Conservation (phyloP, 2,888 invertebrate species). For the Drosophila lacicola region DNA sequence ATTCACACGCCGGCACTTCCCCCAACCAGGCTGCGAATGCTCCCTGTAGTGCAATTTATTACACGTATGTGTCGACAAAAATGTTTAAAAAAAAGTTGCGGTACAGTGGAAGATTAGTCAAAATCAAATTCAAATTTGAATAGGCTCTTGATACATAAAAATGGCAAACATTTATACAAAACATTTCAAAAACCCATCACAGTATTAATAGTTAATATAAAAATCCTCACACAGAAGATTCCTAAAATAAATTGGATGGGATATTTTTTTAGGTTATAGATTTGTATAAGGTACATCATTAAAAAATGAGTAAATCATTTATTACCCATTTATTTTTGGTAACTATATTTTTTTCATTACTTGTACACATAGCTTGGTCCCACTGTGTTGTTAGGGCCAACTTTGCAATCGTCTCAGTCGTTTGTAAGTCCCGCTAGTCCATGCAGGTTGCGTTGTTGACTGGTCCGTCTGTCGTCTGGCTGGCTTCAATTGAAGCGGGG, state of each 20-base stretch:
- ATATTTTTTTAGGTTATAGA: too few species aligned
- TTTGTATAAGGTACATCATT: too few species aligned
- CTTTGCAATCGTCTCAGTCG: slow-evolving; percentile 36
- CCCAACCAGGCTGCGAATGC: slow-evolving; percentile 25
- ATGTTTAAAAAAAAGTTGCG: slow-evolving; percentile 6
- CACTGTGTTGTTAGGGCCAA: slow-evolving; percentile 29
- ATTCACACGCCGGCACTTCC: slow-evolving; percentile 73
- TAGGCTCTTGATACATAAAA: too few species aligned
- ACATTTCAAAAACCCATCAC: too few species aligned
- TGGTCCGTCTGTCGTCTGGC: slow-evolving; percentile 53
- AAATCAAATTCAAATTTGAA: not conserved
- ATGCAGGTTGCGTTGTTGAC: slow-evolving; percentile 71
- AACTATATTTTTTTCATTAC: not conserved
- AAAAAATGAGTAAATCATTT: not conserved
- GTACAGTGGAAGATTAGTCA: slow-evolving; percentile 20
- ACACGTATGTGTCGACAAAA: slow-evolving; percentile 54
- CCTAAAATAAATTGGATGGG: too few species aligned
- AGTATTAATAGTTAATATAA: too few species aligned
- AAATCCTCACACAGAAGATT: too few species aligned
- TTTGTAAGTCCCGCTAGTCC: slow-evolving; percentile 36
- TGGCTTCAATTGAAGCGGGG: slow-evolving; percentile 24
- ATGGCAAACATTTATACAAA: not conserved
- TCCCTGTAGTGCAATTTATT: slow-evolving; percentile 75
- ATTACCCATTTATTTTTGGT: not conserved
- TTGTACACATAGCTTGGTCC: not conserved